Conservation (phyloP, 2,113 vertebrate genomes). For the Amphilophus citrinellus region DNA sequence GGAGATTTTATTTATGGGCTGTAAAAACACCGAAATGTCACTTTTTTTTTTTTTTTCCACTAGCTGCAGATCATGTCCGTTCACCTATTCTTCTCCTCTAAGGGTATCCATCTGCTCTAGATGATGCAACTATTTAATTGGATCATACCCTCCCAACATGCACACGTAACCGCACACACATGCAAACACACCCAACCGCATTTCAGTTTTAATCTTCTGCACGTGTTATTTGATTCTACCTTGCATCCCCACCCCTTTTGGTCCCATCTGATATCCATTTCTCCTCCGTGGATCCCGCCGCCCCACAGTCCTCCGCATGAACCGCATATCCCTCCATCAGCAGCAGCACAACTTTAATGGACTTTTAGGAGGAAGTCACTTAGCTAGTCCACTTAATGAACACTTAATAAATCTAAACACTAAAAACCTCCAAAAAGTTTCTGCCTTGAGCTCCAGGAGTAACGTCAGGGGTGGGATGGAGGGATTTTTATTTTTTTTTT, state of each 20-base stretch:
- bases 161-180: conserved; percentile 14
- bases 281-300: conserved; percentile 77
- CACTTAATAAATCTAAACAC: conserved; percentile 89
- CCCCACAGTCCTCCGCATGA: conserved; percentile 68
- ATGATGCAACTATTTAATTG: conserved; percentile 63
- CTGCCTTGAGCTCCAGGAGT: conserved; percentile 37
- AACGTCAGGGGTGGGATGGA: conserved; percentile 27
- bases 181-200: conserved; percentile 26
- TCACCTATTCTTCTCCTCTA: conserved; percentile 51
- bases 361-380: conserved; percentile 88
- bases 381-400: conserved; percentile 74
- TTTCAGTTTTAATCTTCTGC: conserved; percentile 69
- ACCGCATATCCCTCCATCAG: conserved; percentile 58
- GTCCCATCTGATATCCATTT: conserved; percentile 86
- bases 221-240: conserved; percentile 79
- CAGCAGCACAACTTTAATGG: conserved; percentile 81
- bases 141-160: conserved; percentile 30
- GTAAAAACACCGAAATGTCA: conserved; percentile 51
- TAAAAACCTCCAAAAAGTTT: conserved; percentile 58
- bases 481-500: conserved; percentile 87
- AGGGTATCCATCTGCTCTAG: conserved; percentile 28
- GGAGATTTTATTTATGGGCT: conserved; percentile 47
- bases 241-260: conserved; percentile 62
- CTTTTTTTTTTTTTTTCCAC: conserved; percentile 9
- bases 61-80: conserved; percentile 43